Evolutionary conservation across 2,888 invertebrate genomes (phyloP).

Genomic region (Pandemis heparana): DNA sequence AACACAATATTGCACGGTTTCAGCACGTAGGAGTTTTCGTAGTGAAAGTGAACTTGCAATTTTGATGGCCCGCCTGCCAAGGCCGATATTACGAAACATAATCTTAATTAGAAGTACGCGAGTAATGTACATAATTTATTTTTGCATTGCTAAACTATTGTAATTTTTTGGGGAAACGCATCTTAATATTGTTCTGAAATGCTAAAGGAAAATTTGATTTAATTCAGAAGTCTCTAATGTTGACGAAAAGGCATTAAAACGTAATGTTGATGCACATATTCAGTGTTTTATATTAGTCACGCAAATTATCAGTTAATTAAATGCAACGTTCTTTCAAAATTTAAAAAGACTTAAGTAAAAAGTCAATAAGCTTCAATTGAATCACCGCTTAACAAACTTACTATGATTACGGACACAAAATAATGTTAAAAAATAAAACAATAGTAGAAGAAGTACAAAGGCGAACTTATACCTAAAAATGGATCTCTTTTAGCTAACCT

Average conservation of each 20-base stretch:
- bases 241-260: neutral
- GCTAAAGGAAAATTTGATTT: constrained; percentile 24
- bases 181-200: constrained; percentile 24
- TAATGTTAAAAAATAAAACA: too few species aligned
- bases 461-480: too few species aligned
- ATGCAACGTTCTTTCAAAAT: neutral
- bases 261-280: constrained; percentile 3
- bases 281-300: constrained; percentile 10
- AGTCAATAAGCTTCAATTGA: too few species aligned
- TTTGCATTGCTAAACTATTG: constrained; percentile 43
- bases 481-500: too few species aligned
- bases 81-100: constrained; percentile 44
- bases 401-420: too few species aligned
- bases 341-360: neutral
- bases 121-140: constrained; percentile 41
- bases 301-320: neutral
- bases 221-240: constrained; percentile 8
- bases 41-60: constrained; percentile 37
- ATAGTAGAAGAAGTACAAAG: too few species aligned
- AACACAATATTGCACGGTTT: constrained; percentile 20
- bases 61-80: constrained; percentile 33
- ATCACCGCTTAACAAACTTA: too few species aligned
- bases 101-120: constrained; percentile 42
- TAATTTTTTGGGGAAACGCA: constrained; percentile 34
- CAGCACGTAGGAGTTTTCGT: constrained; percentile 32